Evolutionary conservation across 2,797 vertebrate species (phyloP).

Genomic region (Danio jaintianensis): DNA sequence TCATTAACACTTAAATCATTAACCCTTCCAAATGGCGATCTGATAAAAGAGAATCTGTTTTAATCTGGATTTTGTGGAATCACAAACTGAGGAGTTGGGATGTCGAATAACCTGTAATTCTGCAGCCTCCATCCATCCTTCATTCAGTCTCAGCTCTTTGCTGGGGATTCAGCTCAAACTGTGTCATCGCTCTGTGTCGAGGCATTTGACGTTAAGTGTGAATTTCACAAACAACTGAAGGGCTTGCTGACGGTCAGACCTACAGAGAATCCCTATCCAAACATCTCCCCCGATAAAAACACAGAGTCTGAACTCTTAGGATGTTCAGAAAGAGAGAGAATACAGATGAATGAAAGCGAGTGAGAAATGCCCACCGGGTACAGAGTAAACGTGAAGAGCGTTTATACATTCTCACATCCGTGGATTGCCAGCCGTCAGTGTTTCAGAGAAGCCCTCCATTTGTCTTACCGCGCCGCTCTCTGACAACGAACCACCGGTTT

Average conservation of each 20-base stretch:
- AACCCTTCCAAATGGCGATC: neutral
- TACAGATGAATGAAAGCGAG: neutral
- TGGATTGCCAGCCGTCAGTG: conserved; percentile 34
- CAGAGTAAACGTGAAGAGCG: conserved; percentile 13
- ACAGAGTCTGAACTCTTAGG: conserved; percentile 9
- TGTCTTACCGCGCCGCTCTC: conserved; percentile 57
- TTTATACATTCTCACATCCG: conserved; percentile 30
- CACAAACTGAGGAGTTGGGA: neutral
- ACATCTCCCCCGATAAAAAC: conserved; percentile 22
- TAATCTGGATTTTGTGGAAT: neutral
- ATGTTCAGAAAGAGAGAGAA: neutral
- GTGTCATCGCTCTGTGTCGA: conserved; percentile 2
- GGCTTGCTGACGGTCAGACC: neutral
- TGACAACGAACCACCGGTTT: conserved; percentile 63
- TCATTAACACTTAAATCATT: neutral
- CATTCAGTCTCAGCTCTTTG: conserved; percentile 10
- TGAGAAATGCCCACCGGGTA: conserved; percentile 4
- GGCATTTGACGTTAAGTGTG: neutral
- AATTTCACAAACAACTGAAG: conserved; percentile 28
- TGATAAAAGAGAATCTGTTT: neutral
- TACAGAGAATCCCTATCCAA: neutral
- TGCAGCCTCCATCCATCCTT: neutral
- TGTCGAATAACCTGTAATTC: neutral
- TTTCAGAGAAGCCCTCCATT: conserved; percentile 28
- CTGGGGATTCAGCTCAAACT: neutral